Evolutionary conservation across 2,797 vertebrate genomes (phyloP).

Genomic region (Semotilus atromaculatus): DNA sequence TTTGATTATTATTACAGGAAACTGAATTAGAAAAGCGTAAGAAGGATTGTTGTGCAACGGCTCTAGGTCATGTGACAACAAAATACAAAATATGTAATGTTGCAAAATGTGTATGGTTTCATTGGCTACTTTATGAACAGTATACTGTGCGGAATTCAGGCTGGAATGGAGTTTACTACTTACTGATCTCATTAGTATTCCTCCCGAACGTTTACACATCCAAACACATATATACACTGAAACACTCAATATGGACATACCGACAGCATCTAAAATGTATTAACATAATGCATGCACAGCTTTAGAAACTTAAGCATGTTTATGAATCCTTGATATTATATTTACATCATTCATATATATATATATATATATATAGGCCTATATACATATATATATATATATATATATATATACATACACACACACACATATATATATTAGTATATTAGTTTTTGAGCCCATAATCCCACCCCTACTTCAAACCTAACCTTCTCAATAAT

Average conservation of each 20-base stretch:
- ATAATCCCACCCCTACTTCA: not conserved
- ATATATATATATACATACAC: too few species aligned
- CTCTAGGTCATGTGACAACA: not conserved
- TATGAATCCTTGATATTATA: not conserved
- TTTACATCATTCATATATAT: not conserved
- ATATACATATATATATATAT: too few species aligned
- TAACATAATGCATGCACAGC: not conserved
- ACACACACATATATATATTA: too few species aligned
- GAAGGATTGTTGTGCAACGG: not conserved
- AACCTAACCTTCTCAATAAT: not conserved
- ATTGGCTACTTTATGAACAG: not conserved
- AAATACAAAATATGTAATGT: not conserved
- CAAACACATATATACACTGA: not conserved
- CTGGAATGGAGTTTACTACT: not conserved
- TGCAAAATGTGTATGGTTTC: not conserved
- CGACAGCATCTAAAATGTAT: not conserved
- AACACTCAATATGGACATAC: not conserved
- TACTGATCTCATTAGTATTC: not conserved
- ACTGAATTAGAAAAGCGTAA: not conserved
- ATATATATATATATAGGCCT: too few species aligned
- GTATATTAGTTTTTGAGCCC: not conserved
- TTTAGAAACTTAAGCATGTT: not conserved
- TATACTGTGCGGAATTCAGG: not conserved
- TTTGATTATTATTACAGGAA: not conserved
- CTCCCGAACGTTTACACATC: not conserved